Evolutionary conservation across 2,113 vertebrate genomes (phyloP).

Genomic region (Paratilapia polleni): DNA sequence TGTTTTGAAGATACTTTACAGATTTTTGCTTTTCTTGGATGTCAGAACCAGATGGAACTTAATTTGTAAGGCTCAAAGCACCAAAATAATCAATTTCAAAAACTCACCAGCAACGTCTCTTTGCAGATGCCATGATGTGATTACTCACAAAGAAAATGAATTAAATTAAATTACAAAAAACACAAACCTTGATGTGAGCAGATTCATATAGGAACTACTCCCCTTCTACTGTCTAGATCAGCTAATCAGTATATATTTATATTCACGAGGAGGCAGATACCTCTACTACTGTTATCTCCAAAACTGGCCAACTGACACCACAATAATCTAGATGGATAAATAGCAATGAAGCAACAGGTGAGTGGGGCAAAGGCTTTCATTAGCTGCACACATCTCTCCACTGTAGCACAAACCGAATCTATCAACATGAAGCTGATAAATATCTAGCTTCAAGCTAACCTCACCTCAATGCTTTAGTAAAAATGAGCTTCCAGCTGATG

Average conservation of each 20-base stretch:
- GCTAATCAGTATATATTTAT: too few relatives aligned
- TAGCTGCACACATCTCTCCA: not conserved
- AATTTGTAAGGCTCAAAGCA: too few relatives aligned
- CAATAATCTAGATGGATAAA: not conserved
- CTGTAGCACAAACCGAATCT: not conserved
- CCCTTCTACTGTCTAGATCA: not conserved
- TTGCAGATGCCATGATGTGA: too few relatives aligned
- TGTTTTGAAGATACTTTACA: not conserved
- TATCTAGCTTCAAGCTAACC: not conserved
- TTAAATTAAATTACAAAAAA: too few relatives aligned
- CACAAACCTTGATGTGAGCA: not conserved
- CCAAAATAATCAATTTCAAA: too few relatives aligned
- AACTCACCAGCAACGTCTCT: too few relatives aligned
- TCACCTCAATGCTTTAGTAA: too few relatives aligned
- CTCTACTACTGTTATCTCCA: not conserved
- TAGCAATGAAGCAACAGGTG: not conserved
- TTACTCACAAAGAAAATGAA: too few relatives aligned
- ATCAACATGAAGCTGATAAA: not conserved
- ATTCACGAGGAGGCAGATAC: not conserved
- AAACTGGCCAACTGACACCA: not conserved
- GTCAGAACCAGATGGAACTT: not conserved
- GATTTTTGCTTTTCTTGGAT: not conserved
- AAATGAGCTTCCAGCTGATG: too few relatives aligned
- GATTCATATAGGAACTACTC: not conserved
- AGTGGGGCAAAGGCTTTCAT: rapidly evolving